These are phyloP conservation scores for Eulimnadia texana DNA, from an alignment of 1,140 invertebrate genomes.

Conservation along the genomic window DNA sequence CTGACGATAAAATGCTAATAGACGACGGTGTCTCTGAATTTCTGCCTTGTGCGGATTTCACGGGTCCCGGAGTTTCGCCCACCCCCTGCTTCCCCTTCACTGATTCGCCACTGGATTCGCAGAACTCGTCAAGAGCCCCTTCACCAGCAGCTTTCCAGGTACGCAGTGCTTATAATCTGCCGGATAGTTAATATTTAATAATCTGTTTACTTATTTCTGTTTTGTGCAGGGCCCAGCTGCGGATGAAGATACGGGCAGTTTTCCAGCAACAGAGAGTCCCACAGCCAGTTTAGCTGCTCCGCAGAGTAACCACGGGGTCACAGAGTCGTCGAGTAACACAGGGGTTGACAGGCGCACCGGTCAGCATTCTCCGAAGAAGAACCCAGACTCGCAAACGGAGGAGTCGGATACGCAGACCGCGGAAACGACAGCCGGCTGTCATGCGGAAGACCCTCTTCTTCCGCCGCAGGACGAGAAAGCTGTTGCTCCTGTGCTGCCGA, in stretches of 20 bases:
- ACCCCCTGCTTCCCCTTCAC: slow-evolving; percentile 7
- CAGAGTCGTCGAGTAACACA: too few species aligned
- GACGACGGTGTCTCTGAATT: slow-evolving; percentile 10
- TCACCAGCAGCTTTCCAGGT: slow-evolving; percentile 10
- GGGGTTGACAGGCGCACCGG: too few species aligned
- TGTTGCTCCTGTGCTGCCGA: too few species aligned
- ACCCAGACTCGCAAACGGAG: not conserved
- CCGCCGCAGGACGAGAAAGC: too few species aligned
- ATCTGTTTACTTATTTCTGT: too few species aligned
- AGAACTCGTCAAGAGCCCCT: slow-evolving; percentile 9
- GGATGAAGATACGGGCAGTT: not conserved
- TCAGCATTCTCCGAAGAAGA: too few species aligned
- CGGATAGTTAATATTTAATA: too few species aligned
- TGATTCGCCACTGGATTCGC: slow-evolving; percentile 11
- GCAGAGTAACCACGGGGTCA: slow-evolving; percentile 15
- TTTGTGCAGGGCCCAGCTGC: too few species aligned
- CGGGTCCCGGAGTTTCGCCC: slow-evolving; percentile 11
- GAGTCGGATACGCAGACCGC: not conserved
- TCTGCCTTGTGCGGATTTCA: slow-evolving; percentile 14
- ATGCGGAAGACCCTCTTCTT: too few species aligned
- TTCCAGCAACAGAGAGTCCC: not conserved
- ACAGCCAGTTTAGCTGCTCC: slow-evolving; percentile 1
- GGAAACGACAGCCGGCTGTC: not conserved
- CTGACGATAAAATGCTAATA: slow-evolving; percentile 5
- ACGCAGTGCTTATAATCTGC: too few species aligned